phyloP scores from a whole-genome alignment of 2,797 vertebrate species.

The Hippopotamyrus pictus region DNA sequence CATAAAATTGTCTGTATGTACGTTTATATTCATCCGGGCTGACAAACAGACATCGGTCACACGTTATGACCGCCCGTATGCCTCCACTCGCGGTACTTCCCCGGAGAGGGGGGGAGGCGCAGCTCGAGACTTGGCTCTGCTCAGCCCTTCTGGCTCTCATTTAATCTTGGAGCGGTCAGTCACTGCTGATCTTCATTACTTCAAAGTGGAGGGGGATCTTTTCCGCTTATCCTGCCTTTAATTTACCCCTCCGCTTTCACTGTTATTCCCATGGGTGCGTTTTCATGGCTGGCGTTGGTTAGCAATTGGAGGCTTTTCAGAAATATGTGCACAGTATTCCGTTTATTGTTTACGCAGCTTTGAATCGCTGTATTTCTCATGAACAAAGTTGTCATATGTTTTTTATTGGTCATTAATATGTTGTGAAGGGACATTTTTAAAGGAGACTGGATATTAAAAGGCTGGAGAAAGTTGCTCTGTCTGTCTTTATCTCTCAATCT shows the following conservation, averaged over 20 bases:
- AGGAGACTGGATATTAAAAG: slow-evolving; percentile 46
- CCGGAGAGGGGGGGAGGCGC: slow-evolving; percentile 58
- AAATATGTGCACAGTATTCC: slow-evolving; percentile 61
- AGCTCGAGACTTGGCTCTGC: slow-evolving; percentile 64
- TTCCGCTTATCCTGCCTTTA: slow-evolving; percentile 49
- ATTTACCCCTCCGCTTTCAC: slow-evolving; percentile 23
- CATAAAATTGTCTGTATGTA: not conserved
- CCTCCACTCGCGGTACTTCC: slow-evolving; percentile 50
- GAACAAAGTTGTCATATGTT: slow-evolving; percentile 64
- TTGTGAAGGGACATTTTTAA: slow-evolving; percentile 63
- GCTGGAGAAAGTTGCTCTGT: slow-evolving; percentile 33
- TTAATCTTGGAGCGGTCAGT: slow-evolving; percentile 64
- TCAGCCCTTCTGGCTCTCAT: slow-evolving; percentile 72
- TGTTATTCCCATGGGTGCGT: slow-evolving; percentile 54
- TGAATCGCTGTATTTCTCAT: slow-evolving; percentile 58
- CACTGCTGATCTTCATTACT: slow-evolving; percentile 68
- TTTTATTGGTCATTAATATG: slow-evolving; percentile 66
- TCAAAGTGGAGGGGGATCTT: slow-evolving; percentile 51
- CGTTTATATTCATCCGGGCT: slow-evolving; percentile 10
- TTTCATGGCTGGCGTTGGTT: slow-evolving; percentile 65
- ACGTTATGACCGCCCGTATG: slow-evolving; percentile 36
- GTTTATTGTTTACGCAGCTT: slow-evolving; percentile 58
- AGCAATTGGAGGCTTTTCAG: slow-evolving; percentile 63
- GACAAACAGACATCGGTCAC: slow-evolving; percentile 32
- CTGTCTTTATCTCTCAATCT: not conserved